Evolutionary conservation across 2,797 vertebrate genomes (phyloP), one percentile per base, ranked within the genome.

Genomic region (Nasua narica): DNA sequence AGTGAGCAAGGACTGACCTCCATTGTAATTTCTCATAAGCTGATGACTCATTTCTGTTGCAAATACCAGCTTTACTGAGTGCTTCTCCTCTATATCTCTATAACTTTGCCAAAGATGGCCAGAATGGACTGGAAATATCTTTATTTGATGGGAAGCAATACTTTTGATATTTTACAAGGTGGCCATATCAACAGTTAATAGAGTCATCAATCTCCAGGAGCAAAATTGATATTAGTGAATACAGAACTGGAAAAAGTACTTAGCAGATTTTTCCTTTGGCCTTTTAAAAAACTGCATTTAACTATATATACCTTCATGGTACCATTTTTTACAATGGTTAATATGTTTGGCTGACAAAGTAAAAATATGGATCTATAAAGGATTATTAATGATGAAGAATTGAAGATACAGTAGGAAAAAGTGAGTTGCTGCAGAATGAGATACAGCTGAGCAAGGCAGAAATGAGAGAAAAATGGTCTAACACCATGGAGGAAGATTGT

Each of bases 401-500:
- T 76, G 2, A 74, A 98, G 76, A 58, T 69, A 87, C 7, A 96
- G n/a, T 29, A 78, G 23, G 40, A 97, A 69, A 98, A 96, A 93
- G 86, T 50, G 1, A 97, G 69, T 58, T 90, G 81, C 94, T 96
- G 19, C 40, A 67, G 81, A 95, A 91, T 50, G 25, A 93, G 52
- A 79, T 54, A 72, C 12, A 90, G 89, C 82, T 74, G 95, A 97
- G 86, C 67, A 93, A 97, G 46, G 46, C 54, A 98, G 86, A 94
- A 79, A 93, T 10, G 74, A n/a, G 10, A 97, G 83, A 25, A 97
- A 95, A 96, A 54, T 62, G 54, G 23, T 85, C 81, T 91, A 27
- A 54, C 60, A 85, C 3, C 29, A 19, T 18, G 32, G 27, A 65
- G 32, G 60, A 62, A 65, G 54, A 65, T 13, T 67, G 37, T 88